Evolutionary conservation across 2,113 vertebrate species (phyloP).

Genomic region (Corydoras maculifer): DNA sequence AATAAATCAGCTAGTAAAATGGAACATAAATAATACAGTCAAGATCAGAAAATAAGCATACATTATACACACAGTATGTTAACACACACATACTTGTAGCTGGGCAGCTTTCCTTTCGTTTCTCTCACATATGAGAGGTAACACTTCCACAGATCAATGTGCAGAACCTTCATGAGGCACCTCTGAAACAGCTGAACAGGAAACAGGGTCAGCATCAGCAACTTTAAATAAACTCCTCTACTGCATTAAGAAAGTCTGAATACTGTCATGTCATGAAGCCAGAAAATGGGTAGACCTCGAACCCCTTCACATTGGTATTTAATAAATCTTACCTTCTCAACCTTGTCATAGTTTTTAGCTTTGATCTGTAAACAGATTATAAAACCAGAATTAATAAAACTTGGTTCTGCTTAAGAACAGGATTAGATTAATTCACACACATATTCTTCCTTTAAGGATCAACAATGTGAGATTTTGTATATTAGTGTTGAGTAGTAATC

Average conservation of each 20-base stretch:
- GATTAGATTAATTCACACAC: conserved; percentile 14
- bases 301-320: neutral
- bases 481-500: too few species aligned
- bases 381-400: conserved; percentile 60
- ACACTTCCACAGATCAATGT: conserved; percentile 99
- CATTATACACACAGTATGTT: neutral
- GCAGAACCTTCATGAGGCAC: conserved; percentile 99
- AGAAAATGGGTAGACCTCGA: too few species aligned
- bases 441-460: conserved; percentile 46
- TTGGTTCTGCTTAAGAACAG: neutral
- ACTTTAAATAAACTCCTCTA: too few species aligned
- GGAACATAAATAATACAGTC: too few species aligned
- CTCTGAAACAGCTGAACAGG: conserved; percentile 87
- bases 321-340: conserved; percentile 91
- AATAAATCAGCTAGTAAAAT: too few species aligned
- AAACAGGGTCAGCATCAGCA: neutral
- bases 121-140: conserved; percentile 98
- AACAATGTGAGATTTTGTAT: conserved; percentile 69
- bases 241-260: neutral
- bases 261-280: too few species aligned
- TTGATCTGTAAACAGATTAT: conserved; percentile 91
- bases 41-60: too few species aligned
- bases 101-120: conserved; percentile 98
- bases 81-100: conserved; percentile 86
- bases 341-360: conserved; percentile 99